These are phyloP conservation scores for Eremobia ochroleuca DNA, from an alignment of 2,888 invertebrate species.

Conservation along the genomic window DNA sequence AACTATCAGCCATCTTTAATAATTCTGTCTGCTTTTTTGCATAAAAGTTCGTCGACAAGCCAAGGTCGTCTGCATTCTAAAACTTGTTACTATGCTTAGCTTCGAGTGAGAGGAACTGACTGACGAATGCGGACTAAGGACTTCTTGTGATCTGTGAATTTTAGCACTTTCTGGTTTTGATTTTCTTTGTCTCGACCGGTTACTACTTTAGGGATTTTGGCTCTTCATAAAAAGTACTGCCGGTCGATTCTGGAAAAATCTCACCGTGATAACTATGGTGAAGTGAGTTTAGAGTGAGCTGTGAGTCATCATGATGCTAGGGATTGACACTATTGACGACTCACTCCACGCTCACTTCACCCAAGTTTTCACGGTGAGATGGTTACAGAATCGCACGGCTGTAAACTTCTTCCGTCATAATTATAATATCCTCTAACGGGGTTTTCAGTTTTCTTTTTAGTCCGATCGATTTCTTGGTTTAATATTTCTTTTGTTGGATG, in stretches of 20 bases:
- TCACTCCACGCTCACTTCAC: too few relatives aligned
- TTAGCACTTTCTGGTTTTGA: neutral
- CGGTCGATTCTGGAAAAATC: too few relatives aligned
- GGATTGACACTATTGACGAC: too few relatives aligned
- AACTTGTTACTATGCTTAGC: constrained; percentile 41
- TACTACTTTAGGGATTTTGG: neutral
- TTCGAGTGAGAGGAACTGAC: constrained; percentile 28
- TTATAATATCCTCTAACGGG: neutral
- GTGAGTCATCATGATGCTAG: too few relatives aligned
- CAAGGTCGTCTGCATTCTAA: constrained; percentile 54
- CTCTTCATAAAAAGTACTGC: neutral
- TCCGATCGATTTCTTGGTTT: neutral
- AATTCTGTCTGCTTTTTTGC: constrained; percentile 9
- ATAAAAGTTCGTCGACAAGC: constrained; percentile 24
- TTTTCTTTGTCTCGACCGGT: neutral
- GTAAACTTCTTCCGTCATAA: neutral
- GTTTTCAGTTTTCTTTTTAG: neutral
- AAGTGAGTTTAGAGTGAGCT: too few relatives aligned
- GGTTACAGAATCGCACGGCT: too few relatives aligned
- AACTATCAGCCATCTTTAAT: neutral
- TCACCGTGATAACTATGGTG: too few relatives aligned
- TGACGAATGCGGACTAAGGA: neutral
- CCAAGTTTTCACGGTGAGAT: too few relatives aligned
- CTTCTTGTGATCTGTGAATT: neutral
- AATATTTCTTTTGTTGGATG: neutral